Conservation (phyloP, 2,797 vertebrate genomes). For the Decapterus maruadsi region DNA sequence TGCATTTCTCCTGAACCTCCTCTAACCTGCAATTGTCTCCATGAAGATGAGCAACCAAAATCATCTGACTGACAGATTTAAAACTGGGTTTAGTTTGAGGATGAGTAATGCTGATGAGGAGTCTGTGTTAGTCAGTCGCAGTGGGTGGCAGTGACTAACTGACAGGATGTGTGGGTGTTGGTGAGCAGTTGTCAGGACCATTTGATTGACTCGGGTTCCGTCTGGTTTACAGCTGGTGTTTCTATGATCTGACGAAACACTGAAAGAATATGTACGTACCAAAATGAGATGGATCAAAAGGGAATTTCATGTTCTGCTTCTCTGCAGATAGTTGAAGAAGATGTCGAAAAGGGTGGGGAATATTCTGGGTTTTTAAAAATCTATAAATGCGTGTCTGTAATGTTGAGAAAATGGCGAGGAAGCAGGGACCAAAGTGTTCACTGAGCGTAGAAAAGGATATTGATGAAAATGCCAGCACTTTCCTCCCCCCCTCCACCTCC, state of each 20-base stretch:
- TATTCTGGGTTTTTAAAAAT: too few relatives aligned
- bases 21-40: background rate
- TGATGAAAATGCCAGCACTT: background rate
- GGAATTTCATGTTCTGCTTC: too few relatives aligned
- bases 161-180: background rate
- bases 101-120: slow-evolving; percentile 1
- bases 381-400: background rate
- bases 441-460: background rate
- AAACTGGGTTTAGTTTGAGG: background rate
- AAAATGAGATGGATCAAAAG: too few relatives aligned
- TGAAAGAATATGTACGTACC: background rate
- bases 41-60: too few relatives aligned
- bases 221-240: background rate
- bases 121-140: slow-evolving; percentile 25
- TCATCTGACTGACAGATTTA: too few relatives aligned
- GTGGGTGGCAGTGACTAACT: slow-evolving; percentile 43
- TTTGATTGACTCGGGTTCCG: slow-evolving; percentile 12
- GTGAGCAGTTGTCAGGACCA: slow-evolving; percentile 11
- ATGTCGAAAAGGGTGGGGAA: background rate
- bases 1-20: background rate
- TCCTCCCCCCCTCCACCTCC: too few relatives aligned
- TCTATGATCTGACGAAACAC: background rate
- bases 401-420: background rate
- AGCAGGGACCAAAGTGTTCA: background rate
- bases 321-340: background rate